phyloP scores from a whole-genome alignment of 1,140 invertebrate genomes.

The fruit fly (Drosophila melanogaster) region Release_6_plus_ISO1_MT NT_033779.5:11483501-11484000 shows the following conservation, averaged over 20 bases:
- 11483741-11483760: conserved; percentile 1
- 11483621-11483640: conserved; percentile 39
- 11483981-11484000: conserved; percentile 64
- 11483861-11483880: conserved; percentile 53
- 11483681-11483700: background rate
- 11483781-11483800: conserved; percentile 74
- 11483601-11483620: conserved; percentile 54
- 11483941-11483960: conserved; percentile 33
- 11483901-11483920: conserved; percentile 72
- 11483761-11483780: conserved; percentile 33
- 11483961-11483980: conserved; percentile 13
- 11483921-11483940: conserved; percentile 81
- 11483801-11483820: conserved; percentile 56
- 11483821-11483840: conserved; percentile 32
- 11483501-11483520: conserved; percentile 36
- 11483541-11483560: conserved; percentile 16
- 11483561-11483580: conserved; percentile 15
- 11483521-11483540: conserved; percentile 32
- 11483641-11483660: background rate
- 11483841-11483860: conserved; percentile 63
- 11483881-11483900: conserved; percentile 56
- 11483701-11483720: conserved; percentile 4
- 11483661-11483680: background rate
- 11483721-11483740: background rate
- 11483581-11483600: conserved; percentile 12